A percentile compares a stretch with the other conserved stretches of the same genome.
Conservation (phyloP, 2,113 vertebrate species). For the Poecilia latipinna region DNA sequence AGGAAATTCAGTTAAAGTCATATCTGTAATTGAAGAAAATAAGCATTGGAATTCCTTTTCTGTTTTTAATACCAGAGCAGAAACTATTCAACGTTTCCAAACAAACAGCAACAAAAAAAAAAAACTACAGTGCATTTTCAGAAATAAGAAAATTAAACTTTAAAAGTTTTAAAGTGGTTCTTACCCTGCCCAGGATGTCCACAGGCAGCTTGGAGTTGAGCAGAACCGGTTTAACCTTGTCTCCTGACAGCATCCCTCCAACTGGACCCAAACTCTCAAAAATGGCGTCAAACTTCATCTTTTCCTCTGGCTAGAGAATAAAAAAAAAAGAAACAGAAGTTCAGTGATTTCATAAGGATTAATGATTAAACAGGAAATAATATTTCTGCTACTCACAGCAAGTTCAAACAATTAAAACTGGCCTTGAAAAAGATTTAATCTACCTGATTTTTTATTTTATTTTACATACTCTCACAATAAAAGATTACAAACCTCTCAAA, state of each 20-base stretch:
- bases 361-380: no score
- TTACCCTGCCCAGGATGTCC: constrained; percentile 95
- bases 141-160: no score
- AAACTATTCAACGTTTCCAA: not conserved
- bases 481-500: no score
- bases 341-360: not conserved
- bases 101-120: no score
- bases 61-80: not conserved
- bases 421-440: no score
- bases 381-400: not conserved
- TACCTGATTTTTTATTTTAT: no score
- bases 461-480: no score
- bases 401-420: not conserved
- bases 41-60: not conserved
- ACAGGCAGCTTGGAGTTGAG: constrained; percentile 98
- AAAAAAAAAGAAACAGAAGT: constrained; percentile 1
- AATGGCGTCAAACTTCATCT: constrained; percentile 94
- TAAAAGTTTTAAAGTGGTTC: constrained; percentile 7
- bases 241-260: constrained; percentile 91
- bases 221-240: constrained; percentile 97
- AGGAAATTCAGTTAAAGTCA: no score
- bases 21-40: not conserved
- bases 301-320: constrained; percentile 88
- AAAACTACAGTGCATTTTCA: no score
- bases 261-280: constrained; percentile 94